A percentile compares a stretch with the other conserved stretches of the same genome.
These are phyloP conservation scores for Phlogophora meticulosa DNA, from an alignment of 2,888 invertebrate genomes.

Conservation along the genomic window DNA sequence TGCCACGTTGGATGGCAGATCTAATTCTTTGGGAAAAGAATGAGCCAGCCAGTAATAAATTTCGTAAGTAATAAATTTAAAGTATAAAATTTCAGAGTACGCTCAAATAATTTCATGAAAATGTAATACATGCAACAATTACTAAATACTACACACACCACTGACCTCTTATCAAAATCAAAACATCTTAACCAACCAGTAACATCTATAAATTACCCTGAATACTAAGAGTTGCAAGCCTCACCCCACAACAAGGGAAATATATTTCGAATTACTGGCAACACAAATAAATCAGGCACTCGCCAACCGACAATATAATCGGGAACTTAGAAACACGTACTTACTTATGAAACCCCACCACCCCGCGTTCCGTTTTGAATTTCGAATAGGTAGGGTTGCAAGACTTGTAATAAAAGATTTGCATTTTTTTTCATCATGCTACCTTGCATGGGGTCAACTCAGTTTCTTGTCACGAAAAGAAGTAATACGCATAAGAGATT, in stretches of 20 bases:
- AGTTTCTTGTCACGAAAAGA: no score
- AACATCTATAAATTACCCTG: constrained; percentile 68
- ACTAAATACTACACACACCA: constrained; percentile 8
- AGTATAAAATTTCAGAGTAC: neutral
- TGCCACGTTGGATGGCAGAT: no score
- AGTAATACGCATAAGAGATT: no score
- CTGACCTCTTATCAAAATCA: constrained; percentile 55
- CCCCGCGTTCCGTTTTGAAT: constrained; percentile 72
- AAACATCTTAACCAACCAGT: constrained; percentile 62
- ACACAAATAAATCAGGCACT: constrained; percentile 78
- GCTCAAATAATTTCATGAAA: constrained; percentile 7
- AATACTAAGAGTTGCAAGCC: constrained; percentile 65
- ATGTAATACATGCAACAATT: neutral
- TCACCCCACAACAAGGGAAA: constrained; percentile 70
- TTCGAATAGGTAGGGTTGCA: constrained; percentile 72
- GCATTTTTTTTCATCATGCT: no score
- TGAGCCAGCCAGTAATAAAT: no score
- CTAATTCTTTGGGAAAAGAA: no score
- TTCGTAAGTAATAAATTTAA: no score
- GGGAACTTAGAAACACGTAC: constrained; percentile 78
- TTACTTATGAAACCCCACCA: constrained; percentile 74
- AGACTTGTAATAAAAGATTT: neutral
- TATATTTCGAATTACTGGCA: constrained; percentile 76
- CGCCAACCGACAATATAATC: constrained; percentile 70
- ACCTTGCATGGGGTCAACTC: no score